Percentiles rank a stretch among this genome's conserved stretches.
Evolutionary conservation across 2,888 invertebrate species (phyloP).

Genomic region (Anticlea derivata): DNA sequence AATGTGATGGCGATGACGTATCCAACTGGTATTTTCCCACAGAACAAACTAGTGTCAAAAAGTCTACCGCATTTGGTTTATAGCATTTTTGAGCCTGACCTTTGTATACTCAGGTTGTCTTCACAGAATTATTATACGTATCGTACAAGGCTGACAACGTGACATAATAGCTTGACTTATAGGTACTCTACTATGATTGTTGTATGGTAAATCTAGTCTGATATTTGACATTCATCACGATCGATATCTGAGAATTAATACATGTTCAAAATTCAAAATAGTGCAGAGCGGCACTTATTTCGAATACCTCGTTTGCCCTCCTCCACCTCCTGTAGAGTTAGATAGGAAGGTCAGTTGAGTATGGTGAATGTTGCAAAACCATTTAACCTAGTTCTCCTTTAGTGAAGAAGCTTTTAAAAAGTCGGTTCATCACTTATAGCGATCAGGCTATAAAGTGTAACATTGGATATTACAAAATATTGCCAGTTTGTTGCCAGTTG

Average conservation of each 20-base stretch:
- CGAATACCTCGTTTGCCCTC: background rate
- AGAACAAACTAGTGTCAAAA: slow-evolving; percentile 21
- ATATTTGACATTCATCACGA: slow-evolving; percentile 26
- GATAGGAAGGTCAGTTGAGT: slow-evolving; percentile 9
- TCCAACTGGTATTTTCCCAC: slow-evolving; percentile 31
- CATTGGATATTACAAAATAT: too few relatives aligned
- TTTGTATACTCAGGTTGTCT: slow-evolving; percentile 7
- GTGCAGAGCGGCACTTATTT: slow-evolving; percentile 4
- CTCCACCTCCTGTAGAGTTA: background rate
- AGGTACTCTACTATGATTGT: slow-evolving; percentile 15
- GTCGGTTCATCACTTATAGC: too few relatives aligned
- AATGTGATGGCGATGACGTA: slow-evolving; percentile 31
- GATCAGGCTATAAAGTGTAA: too few relatives aligned
- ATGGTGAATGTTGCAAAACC: background rate
- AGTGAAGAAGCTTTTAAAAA: background rate
- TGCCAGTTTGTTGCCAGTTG: too few relatives aligned
- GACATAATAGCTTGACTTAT: slow-evolving; percentile 8
- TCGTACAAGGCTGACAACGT: slow-evolving; percentile 11
- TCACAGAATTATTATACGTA: slow-evolving; percentile 11
- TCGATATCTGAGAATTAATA: slow-evolving; percentile 20
- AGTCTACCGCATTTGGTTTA: slow-evolving; percentile 17
- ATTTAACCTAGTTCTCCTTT: too few relatives aligned
- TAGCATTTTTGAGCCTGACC: slow-evolving; percentile 22
- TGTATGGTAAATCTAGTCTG: slow-evolving; percentile 18
- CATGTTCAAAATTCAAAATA: slow-evolving; percentile 18